A percentile compares a stretch with the other conserved stretches of the same genome.
phyloP scores from a whole-genome alignment of 2,113 vertebrate genomes.

The Oryzias woworae region DNA sequence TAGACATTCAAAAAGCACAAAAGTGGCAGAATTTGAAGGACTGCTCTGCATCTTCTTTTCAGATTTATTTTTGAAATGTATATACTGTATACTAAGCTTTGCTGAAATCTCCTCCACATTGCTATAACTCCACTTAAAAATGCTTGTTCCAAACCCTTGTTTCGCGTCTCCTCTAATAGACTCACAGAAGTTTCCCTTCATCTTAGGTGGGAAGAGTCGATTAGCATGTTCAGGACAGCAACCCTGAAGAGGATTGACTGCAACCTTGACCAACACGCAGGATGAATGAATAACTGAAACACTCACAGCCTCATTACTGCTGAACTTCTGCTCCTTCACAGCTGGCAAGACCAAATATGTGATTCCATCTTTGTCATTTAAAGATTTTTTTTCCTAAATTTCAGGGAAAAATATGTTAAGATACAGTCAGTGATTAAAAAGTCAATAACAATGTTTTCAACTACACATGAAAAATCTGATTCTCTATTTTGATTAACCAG shows the following conservation, averaged over 20 bases:
- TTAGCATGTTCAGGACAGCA: slow-evolving; percentile 45
- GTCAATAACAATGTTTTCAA: not conserved
- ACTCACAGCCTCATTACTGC: slow-evolving; percentile 22
- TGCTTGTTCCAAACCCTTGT: too few relatives aligned
- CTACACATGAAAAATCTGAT: not conserved
- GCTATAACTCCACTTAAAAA: too few relatives aligned
- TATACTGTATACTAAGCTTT: not conserved
- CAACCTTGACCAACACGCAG: slow-evolving; percentile 27
- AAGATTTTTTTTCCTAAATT: not conserved
- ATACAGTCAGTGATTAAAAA: not conserved
- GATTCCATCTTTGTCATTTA: not conserved
- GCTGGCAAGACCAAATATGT: slow-evolving; percentile 1
- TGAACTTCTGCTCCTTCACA: slow-evolving; percentile 1
- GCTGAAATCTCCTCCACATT: too few relatives aligned
- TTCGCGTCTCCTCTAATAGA: not conserved
- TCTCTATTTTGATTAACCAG: not conserved
- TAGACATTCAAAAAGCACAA: not conserved
- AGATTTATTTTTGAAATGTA: too few relatives aligned
- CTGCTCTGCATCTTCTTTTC: too few relatives aligned
- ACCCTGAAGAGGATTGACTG: slow-evolving; percentile 36
- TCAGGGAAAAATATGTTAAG: not conserved
- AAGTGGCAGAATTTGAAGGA: too few relatives aligned
- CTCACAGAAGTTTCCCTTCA: slow-evolving; percentile 11
- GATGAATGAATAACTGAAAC: slow-evolving; percentile 21
- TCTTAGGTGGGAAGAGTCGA: slow-evolving; percentile 30